phyloP scores from a whole-genome alignment of 2,888 invertebrate species.

The Meliscaeva auricollis region DNA sequence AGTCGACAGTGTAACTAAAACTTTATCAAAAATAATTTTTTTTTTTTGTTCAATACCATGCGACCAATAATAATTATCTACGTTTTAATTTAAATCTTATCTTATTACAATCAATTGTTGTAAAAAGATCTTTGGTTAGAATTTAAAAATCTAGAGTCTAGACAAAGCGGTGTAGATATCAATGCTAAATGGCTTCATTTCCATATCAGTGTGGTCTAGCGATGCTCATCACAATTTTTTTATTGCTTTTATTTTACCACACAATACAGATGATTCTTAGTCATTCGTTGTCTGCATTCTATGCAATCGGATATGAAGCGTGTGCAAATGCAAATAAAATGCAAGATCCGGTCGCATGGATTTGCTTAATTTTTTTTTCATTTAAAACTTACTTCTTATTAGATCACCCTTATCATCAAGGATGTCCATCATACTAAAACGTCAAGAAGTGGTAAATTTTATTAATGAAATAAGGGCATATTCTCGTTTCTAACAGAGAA shows the following conservation, averaged over 20 bases:
- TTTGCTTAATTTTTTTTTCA: neutral
- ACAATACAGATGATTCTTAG: constrained; percentile 25
- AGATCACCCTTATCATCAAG: too few species aligned
- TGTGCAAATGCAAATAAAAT: constrained; percentile 22
- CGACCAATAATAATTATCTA: neutral
- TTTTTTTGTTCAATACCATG: too few species aligned
- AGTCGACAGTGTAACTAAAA: too few species aligned
- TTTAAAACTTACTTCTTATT: neutral
- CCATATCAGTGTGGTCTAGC: constrained; percentile 21
- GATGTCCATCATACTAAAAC: too few species aligned
- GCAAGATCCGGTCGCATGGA: neutral
- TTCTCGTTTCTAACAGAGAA: too few species aligned
- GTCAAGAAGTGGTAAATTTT: too few species aligned
- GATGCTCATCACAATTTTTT: neutral
- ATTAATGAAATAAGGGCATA: too few species aligned
- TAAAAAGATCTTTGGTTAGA: neutral
- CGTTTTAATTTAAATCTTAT: neutral
- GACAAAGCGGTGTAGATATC: neutral
- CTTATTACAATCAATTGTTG: neutral
- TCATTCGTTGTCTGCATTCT: constrained; percentile 33
- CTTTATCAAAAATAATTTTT: too few species aligned
- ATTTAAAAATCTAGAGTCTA: constrained; percentile 11
- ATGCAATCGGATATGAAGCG: constrained; percentile 29
- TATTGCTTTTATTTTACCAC: too few species aligned
- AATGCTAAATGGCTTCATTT: constrained; percentile 20